Evolutionary conservation across 2,797 vertebrate species (phyloP).

Genomic region (Lepus oiostolus): DNA sequence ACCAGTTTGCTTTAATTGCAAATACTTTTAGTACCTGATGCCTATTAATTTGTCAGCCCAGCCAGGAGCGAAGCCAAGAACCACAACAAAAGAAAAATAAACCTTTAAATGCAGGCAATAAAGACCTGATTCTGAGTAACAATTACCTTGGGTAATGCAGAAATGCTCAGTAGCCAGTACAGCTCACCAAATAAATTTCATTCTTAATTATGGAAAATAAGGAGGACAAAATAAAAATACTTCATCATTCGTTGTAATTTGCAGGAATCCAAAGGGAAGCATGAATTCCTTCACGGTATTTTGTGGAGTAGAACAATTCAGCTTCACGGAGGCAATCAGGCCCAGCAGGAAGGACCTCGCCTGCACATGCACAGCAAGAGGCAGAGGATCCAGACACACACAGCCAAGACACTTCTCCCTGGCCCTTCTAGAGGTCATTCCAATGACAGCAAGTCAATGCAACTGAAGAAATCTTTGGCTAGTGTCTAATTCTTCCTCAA

Average conservation of each 20-base stretch:
- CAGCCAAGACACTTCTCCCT: neutral
- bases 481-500: conserved; percentile 34
- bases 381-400: neutral
- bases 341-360: neutral
- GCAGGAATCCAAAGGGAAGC: conserved; percentile 55
- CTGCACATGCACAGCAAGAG: neutral
- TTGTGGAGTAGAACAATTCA: conserved; percentile 31
- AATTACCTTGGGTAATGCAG: conserved; percentile 73
- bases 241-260: conserved; percentile 54
- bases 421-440: neutral
- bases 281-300: conserved; percentile 43
- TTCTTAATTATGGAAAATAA: conserved; percentile 77
- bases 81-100: conserved; percentile 78
- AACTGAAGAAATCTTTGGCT: conserved; percentile 29
- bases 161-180: conserved; percentile 56
- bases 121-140: conserved; percentile 66
- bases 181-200: conserved; percentile 73
- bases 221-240: conserved; percentile 60
- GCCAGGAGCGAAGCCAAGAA: conserved; percentile 71
- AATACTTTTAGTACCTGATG: conserved; percentile 73
- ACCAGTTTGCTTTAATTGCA: conserved; percentile 72
- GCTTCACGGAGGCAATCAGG: neutral
- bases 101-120: conserved; percentile 69
- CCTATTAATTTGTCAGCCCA: conserved; percentile 77
- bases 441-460: neutral